These are phyloP conservation scores for Himalopsyche kuldschensis DNA, from an alignment of 2,888 invertebrate genomes.

Conservation along the genomic window DNA sequence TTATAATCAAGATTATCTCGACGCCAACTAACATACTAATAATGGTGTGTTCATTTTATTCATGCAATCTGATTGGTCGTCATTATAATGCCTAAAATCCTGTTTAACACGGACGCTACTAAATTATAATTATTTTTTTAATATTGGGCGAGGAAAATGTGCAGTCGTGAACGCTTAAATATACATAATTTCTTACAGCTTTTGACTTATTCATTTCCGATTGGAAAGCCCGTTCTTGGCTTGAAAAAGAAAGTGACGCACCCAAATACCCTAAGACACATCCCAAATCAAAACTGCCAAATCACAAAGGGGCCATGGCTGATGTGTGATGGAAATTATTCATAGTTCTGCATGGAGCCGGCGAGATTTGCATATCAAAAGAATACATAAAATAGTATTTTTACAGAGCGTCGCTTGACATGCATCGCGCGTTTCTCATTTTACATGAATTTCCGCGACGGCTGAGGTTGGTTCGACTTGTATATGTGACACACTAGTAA, in stretches of 20 bases:
- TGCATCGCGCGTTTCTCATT: conserved; percentile 33
- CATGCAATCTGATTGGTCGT: no score
- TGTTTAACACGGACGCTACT: no score
- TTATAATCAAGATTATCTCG: no score
- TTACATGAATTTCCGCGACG: conserved; percentile 16
- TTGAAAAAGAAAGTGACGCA: not conserved
- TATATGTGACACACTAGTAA: not conserved
- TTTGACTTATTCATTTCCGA: no score
- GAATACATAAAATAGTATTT: conserved; percentile 31
- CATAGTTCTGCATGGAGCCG: not conserved
- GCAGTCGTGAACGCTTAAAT: no score
- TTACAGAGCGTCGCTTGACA: conserved; percentile 19
- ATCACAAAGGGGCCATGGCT: not conserved
- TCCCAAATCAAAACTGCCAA: not conserved
- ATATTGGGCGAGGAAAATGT: no score
- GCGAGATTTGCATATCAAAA: conserved; percentile 37
- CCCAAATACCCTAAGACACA: not conserved
- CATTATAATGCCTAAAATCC: no score
- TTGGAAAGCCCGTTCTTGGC: no score
- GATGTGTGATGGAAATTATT: not conserved
- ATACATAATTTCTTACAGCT: no score
- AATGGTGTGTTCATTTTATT: no score
- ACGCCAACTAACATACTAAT: no score
- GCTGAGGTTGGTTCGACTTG: not conserved
- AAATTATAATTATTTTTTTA: no score